Evolutionary conservation across 1,140 invertebrate species (phyloP), one percentile per base, ranked within the genome.

Genomic region (Drosophila ananassae): DNA sequence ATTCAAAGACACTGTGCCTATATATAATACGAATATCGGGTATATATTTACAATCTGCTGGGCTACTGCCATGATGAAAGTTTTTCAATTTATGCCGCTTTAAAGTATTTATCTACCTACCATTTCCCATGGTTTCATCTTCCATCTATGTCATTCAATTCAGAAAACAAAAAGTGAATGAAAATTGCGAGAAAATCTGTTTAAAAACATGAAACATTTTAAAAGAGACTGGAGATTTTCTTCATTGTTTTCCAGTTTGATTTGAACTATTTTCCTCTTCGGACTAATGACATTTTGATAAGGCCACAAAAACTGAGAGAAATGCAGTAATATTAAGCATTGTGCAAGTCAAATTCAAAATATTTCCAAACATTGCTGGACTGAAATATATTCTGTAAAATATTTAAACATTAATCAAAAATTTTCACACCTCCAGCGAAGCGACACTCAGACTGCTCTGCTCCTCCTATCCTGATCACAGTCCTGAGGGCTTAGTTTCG

Each of bases 31-130:
- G 48, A 69, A 69, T 69, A 77, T 52, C 30, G 30, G 41, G 17
- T 37, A 55, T 24, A 58, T 62, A 67, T 61, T 62, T 78, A 52
- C 66, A 54, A 25, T 17, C 63, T 34, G 62, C 56, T 41, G 32
- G 53, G 83, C 25, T 28, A 6, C 25, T 28, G 0, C 59, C 75
- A 69, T 53, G 74, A 51, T 83, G 78, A 90, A 90, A 90, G 85
- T 90, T 90, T 90, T 90, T 90, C 85, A 90, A 90, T 90, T 90
- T 90, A 60, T 72, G 71, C 59, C 68, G 85, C 77, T 85, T 90
- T 90, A 90, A 90, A 89, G 84, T 83, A 83, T 89, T 87, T 69
- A 82, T 59, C 78, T 56, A 46, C 32, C 52, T 72, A 58, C 44
- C 66, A 57, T 59, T 59, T 66, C 64, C 30, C 47, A 67, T 17